Conservation (phyloP, 2,113 vertebrate species). For the Xyliphius kryptos region DNA sequence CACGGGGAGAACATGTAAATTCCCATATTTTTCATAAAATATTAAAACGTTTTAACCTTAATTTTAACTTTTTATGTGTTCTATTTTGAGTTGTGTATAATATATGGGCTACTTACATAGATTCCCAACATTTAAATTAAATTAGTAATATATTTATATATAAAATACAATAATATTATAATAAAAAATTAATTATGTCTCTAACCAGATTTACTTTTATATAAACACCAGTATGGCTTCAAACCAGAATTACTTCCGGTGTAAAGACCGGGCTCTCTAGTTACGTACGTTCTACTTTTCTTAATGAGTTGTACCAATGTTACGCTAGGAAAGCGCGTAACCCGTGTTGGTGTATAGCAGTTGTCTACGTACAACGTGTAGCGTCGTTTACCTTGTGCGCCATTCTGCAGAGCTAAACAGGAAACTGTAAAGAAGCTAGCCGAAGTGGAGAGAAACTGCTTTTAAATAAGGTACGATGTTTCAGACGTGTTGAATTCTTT, state of each 20-base stretch:
- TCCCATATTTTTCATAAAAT: too few relatives aligned
- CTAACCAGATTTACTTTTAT: too few relatives aligned
- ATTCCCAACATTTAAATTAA: too few relatives aligned
- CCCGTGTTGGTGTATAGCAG: background rate
- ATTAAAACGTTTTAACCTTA: too few relatives aligned
- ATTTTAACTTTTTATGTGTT: too few relatives aligned
- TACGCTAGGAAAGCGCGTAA: conserved; percentile 7
- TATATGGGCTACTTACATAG: too few relatives aligned
- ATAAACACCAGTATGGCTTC: too few relatives aligned
- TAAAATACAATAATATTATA: background rate
- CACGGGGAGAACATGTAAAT: too few relatives aligned
- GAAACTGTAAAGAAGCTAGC: background rate
- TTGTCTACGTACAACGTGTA: conserved; percentile 39
- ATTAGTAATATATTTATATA: conserved; percentile 16
- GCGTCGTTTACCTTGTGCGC: conserved; percentile 23
- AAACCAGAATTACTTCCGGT: too few relatives aligned
- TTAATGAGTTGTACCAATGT: background rate
- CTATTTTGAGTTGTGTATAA: too few relatives aligned
- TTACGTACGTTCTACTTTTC: conserved; percentile 15
- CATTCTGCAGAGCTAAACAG: conserved; percentile 39
- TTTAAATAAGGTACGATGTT: conserved; percentile 21
- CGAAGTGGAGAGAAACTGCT: conserved; percentile 17
- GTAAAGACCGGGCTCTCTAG: conserved; percentile 3
- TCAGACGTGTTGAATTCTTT: background rate
- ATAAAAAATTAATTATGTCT: background rate